Base-by-base conservation (phyloP, 2,888 invertebrate genomes). In the Drosophila flavopinicola region DNA sequence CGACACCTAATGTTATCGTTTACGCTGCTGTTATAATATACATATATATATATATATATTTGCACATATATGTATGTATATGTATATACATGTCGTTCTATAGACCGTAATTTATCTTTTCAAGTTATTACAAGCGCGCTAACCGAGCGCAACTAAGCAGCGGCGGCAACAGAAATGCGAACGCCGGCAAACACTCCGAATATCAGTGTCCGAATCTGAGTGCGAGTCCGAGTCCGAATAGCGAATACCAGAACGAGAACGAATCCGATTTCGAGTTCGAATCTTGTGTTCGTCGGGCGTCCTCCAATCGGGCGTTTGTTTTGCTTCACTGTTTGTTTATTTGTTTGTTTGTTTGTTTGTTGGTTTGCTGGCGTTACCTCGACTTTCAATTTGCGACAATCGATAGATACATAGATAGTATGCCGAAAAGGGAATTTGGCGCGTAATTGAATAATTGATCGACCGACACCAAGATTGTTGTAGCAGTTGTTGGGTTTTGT, bases 361-460 rank as follows among this genome's bases (percentile, higher is more conserved):
- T 63, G 61, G 44, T 29, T 52, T 39, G 47, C 27, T 39, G 38
- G 32, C 45, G 25, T 51, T 47, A 69, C 75, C 73, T 75, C 75
- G 73, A 69, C 64, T 69, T 61, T 75, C 73, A 73, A 73, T 73
- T 73, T 67, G 60, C 15, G 56, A 7, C 73, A 51, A 66, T 72
- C 60, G 70, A 54, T 68, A 20, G 44, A 39, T 23, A 27, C 10
- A 42, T 39, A 49, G 13, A 32, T 29, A 32, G 49, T 33, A 49
- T 60, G 33, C 76, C 66, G 75, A 66, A 66, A 60, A 56, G 57
- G 48, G 61, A 66, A 78, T 80, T 77, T 73, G 64, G 63, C 58
- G 68, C 59, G 61, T 80, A 80, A 80, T 80, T 82, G 71, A 85
- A 85, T 80, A 85, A 80, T 85, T 80, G 80, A 80, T 65, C 66